Base-by-base conservation (phyloP, 2,113 vertebrate species). In the Tringa solitaria region DNA sequence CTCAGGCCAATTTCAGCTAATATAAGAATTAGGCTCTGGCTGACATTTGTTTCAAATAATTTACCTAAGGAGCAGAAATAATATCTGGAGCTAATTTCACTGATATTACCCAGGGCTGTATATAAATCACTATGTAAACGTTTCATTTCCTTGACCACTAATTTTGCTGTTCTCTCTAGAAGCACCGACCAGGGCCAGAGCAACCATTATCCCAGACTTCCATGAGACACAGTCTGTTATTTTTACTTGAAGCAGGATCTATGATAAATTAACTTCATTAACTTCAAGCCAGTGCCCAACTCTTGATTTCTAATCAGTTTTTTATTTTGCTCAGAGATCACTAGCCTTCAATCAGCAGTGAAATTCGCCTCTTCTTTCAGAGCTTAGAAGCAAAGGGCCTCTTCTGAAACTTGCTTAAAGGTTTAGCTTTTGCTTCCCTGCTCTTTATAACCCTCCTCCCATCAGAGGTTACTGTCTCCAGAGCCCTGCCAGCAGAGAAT, bases 181-280 rank as follows among this genome's bases (percentile, higher is more conserved):
- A 97, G 63, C 0, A 0, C 80, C 95, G 64, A n/a, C 53, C 20
- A 12, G 50, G 57, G 43, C 80, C 19, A 19, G 67, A 61, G 73
- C 61, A 89, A 65, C 45, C 54, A 61, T 95, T 85, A 57, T 84
- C 17, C 57, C 41, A 53, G 72, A 39, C 14, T 75, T 92, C 57
- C 61, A 76, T 27, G 67, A 85, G 81, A 84, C 9, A 51, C 48
- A 76, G n/a, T 33, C 41, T 73, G 26, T 86, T 81, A 76, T 93
- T 89, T 90, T 89, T 27, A 83, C 35, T 87, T 53, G 59, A 65
- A 92, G 68, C 64, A 63, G 70, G 48, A 65, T 41, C 54, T 79
- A 10, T 92, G 83, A 90, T 90, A 91, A 96, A 97, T 95, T 91
- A 87, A 75, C 35, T 70, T 81, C 37, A 88, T 94, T 94, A 96